Evolutionary conservation across 1,140 invertebrate species (phyloP), one percentile per base, ranked within the genome.

Genomic region (Adelges cooleyi): DNA sequence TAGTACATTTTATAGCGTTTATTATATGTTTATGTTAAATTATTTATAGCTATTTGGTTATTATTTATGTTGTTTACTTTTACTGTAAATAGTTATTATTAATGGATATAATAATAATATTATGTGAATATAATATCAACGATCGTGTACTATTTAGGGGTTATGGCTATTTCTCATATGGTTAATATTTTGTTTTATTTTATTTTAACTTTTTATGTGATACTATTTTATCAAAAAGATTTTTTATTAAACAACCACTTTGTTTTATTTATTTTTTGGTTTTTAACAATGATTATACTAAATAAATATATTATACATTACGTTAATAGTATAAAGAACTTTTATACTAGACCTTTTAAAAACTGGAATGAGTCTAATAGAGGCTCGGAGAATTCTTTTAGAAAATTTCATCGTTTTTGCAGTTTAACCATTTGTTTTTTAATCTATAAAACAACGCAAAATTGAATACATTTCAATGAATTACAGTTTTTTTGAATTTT

Each of bases 211-310:
- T 44, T 62, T 46, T 46, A 46, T 62, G 56, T 62, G 56, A 62
- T 62, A 59, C 42, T 59, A 62, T 62, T 62, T 62, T 62, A 62
- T 62, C 56, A 46, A 62, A 62, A 62, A 23, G 40, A 33, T 33
- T 48, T 62, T 62, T 62, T 62, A 46, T 62, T 62, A 46, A 29
- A 62, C 22, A 42, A 9, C 6, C n/a, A n/a, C n/a, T n/a, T n/a
- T n/a, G n/a, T n/a, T n/a, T n/a, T n/a, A n/a, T n/a, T n/a, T n/a
- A n/a, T n/a, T n/a, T n/a, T n/a, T n/a, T n/a, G n/a, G n/a, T n/a
- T n/a, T n/a, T n/a, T n/a, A n/a, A n/a, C n/a, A n/a, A n/a, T n/a
- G n/a, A n/a, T n/a, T n/a, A n/a, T n/a, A n/a, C n/a, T n/a, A n/a
- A n/a, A n/a, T n/a, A n/a, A n/a, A n/a, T n/a, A n/a, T n/a, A n/a